Percentiles rank a stretch among this genome's conserved stretches.
These are phyloP conservation scores for Oncopeltus fasciatus DNA, from an alignment of 1,140 invertebrate species.

Conservation along the genomic window DNA sequence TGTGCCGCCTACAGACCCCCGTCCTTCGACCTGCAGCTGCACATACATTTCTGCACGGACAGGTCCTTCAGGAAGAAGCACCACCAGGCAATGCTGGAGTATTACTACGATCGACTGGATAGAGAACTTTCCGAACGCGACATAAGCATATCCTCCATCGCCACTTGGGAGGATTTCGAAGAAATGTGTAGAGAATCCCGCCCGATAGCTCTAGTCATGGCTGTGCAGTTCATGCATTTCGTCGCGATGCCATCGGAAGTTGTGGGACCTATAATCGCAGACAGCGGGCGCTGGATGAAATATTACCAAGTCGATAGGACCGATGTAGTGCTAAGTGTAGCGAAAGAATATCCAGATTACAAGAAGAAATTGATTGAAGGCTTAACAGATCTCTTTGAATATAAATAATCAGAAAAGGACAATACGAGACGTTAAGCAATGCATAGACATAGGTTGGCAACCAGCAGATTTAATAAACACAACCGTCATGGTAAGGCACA, in stretches of 20 bases:
- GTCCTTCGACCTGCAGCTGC: not conserved
- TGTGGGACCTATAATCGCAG: not conserved
- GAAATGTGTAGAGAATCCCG: not conserved
- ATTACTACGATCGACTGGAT: not conserved
- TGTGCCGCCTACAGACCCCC: conserved; percentile 2
- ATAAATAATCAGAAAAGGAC: too few relatives aligned
- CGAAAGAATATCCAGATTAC: not conserved
- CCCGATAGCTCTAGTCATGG: conserved; percentile 3
- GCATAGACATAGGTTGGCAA: too few relatives aligned
- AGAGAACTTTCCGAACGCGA: not conserved
- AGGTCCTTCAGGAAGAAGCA: not conserved
- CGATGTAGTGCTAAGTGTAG: not conserved
- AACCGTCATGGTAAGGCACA: too few relatives aligned
- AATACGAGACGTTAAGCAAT: too few relatives aligned
- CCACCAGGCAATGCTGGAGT: not conserved
- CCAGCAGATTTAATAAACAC: too few relatives aligned
- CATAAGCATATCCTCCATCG: not conserved
- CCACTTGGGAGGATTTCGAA: conserved; percentile 10
- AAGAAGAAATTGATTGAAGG: not conserved
- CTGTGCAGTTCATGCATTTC: conserved; percentile 7
- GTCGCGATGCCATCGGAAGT: not conserved
- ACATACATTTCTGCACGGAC: not conserved
- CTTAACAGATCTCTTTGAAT: not conserved
- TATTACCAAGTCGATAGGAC: not conserved
- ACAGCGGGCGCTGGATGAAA: not conserved